Conservation (phyloP, 2,113 vertebrate species). For the Psilopogon haemacephalus region DNA sequence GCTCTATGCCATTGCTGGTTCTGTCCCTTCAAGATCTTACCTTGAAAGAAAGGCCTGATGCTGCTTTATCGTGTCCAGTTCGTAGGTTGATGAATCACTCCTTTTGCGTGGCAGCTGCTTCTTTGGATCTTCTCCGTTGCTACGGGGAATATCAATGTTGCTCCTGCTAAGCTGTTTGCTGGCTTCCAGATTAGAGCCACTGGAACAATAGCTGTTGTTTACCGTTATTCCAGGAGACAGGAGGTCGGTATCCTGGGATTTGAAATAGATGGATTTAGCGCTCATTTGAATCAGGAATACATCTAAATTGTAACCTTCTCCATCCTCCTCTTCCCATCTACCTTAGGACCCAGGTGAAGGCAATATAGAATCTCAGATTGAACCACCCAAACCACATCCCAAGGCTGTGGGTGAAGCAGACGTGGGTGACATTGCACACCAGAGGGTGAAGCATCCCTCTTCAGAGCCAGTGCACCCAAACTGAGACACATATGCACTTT, state of each 20-base stretch:
- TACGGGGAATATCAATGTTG: constrained; percentile 91
- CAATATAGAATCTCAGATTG: background rate
- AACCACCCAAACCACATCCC: background rate
- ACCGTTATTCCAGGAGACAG: constrained; percentile 87
- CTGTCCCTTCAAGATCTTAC: constrained; percentile 63
- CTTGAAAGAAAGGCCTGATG: constrained; percentile 95
- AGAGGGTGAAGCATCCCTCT: background rate
- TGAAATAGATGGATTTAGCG: background rate
- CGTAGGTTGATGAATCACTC: constrained; percentile 94
- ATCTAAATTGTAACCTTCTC: background rate
- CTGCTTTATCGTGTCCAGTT: constrained; percentile 91
- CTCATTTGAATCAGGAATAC: background rate
- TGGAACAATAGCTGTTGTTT: constrained; percentile 80
- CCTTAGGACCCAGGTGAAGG: background rate
- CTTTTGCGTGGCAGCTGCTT: constrained; percentile 88
- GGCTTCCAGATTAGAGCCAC: constrained; percentile 83
- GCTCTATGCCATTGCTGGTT: background rate
- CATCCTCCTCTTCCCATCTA: background rate
- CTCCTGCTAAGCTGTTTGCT: constrained; percentile 94
- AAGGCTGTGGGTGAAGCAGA: background rate
- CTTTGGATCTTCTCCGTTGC: constrained; percentile 83
- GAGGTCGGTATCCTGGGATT: constrained; percentile 88
- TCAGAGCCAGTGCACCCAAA: background rate
- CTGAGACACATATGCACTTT: background rate
- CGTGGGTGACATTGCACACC: background rate